Percentiles rank a stretch among this genome's conserved stretches.
phyloP scores from a whole-genome alignment of 2,888 invertebrate species.

The Fragum sueziense region DNA sequence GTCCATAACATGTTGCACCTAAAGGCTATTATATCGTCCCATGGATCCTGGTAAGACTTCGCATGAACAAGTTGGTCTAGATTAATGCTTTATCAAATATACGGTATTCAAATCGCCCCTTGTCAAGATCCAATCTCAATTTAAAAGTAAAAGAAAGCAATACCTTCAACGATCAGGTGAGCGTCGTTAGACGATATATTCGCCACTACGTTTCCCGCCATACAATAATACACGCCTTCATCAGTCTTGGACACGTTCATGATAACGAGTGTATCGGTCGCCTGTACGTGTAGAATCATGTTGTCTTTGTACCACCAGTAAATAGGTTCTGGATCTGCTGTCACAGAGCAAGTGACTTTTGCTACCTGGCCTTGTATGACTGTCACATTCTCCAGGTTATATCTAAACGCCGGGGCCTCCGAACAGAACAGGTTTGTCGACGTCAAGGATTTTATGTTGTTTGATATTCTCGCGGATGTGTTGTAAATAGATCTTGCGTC shows the following conservation, averaged over 20 bases:
- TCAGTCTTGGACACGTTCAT: conserved; percentile 24
- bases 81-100: too few relatives aligned
- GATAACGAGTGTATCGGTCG: conserved; percentile 17
- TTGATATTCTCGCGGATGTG: not conserved
- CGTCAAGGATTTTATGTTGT: not conserved
- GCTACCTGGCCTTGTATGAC: conserved; percentile 21
- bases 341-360: conserved; percentile 24
- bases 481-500: conserved; percentile 6
- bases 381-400: conserved; percentile 17
- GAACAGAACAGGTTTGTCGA: conserved; percentile 43
- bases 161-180: conserved; percentile 9
- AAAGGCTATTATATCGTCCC: too few relatives aligned
- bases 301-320: conserved; percentile 50
- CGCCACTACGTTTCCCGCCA: conserved; percentile 53
- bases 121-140: too few relatives aligned
- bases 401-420: conserved; percentile 20
- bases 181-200: conserved; percentile 40
- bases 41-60: too few relatives aligned
- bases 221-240: conserved; percentile 34
- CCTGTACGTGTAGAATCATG: conserved; percentile 5
- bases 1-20: too few relatives aligned
- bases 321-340: conserved; percentile 34
- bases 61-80: too few relatives aligned
- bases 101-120: too few relatives aligned
- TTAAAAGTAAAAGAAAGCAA: too few relatives aligned